Evolutionary conservation across 2,888 invertebrate species (phyloP).

Genomic region (Meteorus colon): DNA sequence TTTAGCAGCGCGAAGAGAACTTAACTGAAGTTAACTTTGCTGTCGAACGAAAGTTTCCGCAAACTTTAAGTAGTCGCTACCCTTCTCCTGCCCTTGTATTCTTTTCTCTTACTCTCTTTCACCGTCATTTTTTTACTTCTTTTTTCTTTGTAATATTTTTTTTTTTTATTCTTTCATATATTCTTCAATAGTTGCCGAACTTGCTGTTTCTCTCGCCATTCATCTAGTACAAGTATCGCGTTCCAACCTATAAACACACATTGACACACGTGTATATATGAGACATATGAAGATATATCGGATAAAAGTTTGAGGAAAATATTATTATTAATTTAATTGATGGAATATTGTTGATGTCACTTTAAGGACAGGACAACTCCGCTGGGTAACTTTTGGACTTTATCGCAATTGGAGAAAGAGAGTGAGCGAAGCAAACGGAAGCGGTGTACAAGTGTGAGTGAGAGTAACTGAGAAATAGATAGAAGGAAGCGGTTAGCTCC

Average conservation of each 20-base stretch:
- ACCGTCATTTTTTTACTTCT: slow-evolving; percentile 27
- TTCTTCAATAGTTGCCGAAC: slow-evolving; percentile 18
- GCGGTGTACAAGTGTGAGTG: slow-evolving; percentile 51
- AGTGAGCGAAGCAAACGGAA: background rate
- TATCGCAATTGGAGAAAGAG: slow-evolving; percentile 12
- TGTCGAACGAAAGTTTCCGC: slow-evolving; percentile 71
- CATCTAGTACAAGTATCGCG: slow-evolving; percentile 33
- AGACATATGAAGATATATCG: no score
- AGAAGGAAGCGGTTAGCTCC: slow-evolving; percentile 48
- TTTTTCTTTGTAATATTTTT: slow-evolving; percentile 8
- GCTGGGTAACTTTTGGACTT: slow-evolving; percentile 16
- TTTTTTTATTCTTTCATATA: slow-evolving; percentile 14
- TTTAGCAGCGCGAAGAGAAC: slow-evolving; percentile 65
- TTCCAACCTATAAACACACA: slow-evolving; percentile 9
- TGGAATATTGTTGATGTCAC: slow-evolving; percentile 34
- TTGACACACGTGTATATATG: slow-evolving; percentile 9
- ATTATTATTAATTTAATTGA: slow-evolving; percentile 36
- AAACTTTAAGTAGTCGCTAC: slow-evolving; percentile 72
- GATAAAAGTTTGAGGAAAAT: slow-evolving; percentile 18
- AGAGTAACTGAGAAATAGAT: slow-evolving; percentile 46
- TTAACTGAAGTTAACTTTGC: slow-evolving; percentile 73
- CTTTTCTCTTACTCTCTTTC: slow-evolving; percentile 37
- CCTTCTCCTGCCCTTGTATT: slow-evolving; percentile 50
- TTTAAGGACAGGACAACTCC: slow-evolving; percentile 11
- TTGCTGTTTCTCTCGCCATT: slow-evolving; percentile 19